Evolutionary conservation across 2,797 vertebrate species (phyloP), one percentile per base, ranked within the genome.

Genomic region (Melanotaenia pygmaea): DNA sequence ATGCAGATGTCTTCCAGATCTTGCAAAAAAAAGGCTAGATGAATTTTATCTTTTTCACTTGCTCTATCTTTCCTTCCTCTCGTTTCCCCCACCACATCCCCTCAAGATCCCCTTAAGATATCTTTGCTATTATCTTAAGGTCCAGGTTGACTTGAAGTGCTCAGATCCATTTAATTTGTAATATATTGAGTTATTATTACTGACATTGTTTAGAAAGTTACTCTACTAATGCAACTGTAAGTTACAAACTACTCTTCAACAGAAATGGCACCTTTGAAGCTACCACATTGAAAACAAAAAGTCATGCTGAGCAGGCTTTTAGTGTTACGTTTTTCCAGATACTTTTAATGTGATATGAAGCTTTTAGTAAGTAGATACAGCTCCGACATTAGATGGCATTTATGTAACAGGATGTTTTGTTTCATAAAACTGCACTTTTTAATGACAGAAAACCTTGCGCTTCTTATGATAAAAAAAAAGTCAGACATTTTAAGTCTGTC

Each of bases 131-230:
- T 30, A 18, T 32, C 28, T 57, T 32, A 50, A 32, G 12, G 16
- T 45, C 26, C 38, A 18, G 2, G 6, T 34, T 24, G 24, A 59
- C 24, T 26, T 43, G 7, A 67, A 20, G 30, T 22, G 10, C 37
- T 66, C 18, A 67, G 14, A 53, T 45, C 10, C 13, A 30, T 45
- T 58, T 43, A 4, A 18, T 66, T 65, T 72, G 60, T 53, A 68
- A 32, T 14, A 11, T 30, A 22, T 71, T 35, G 4, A 63, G 26
- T 56, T 65, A 28, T 22, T 43, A 24, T 66, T 28, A 12, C 13
- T 53, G 32, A 28, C 20, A 14, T 20, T 67, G 43, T 56, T 70
- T 24, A 26, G 32, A 30, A 71, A 47, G 58, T 9, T 38, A 5
- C 37, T 70, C 26, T 64, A 10, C 12, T 45, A 26, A 47, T 72